Evolutionary conservation across 2,113 vertebrate species (phyloP).

Genomic region (Oxyura jamaicensis): DNA sequence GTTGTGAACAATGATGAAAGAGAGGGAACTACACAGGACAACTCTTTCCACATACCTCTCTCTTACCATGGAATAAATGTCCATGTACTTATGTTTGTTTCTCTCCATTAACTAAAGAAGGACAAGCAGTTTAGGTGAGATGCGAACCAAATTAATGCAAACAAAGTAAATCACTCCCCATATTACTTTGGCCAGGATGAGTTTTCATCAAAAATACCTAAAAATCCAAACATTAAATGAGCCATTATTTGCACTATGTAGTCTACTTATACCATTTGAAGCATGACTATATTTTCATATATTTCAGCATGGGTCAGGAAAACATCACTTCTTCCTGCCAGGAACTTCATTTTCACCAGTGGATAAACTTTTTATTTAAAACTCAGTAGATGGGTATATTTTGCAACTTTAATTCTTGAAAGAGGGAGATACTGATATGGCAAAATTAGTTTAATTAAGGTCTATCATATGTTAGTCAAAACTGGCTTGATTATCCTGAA

Average conservation of each 20-base stretch:
- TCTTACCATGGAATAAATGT: background rate
- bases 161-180: background rate
- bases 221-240: background rate
- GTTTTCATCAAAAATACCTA: background rate
- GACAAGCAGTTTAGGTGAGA: background rate
- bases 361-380: background rate
- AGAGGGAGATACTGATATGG: background rate
- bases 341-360: background rate
- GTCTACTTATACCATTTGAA: background rate
- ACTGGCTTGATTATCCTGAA: background rate
- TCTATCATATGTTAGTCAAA: background rate
- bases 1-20: background rate
- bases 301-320: background rate
- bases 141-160: background rate
- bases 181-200: background rate
- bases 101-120: background rate
- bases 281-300: background rate
- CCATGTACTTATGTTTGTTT: background rate
- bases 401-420: background rate
- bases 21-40: background rate
- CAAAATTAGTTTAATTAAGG: background rate
- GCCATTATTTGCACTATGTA: background rate
- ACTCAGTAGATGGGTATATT: accelerated
- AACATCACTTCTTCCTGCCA: background rate
- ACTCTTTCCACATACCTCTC: background rate